Evolutionary conservation across 2,888 invertebrate genomes (phyloP).

Genomic region (Lutraria lutraria): DNA sequence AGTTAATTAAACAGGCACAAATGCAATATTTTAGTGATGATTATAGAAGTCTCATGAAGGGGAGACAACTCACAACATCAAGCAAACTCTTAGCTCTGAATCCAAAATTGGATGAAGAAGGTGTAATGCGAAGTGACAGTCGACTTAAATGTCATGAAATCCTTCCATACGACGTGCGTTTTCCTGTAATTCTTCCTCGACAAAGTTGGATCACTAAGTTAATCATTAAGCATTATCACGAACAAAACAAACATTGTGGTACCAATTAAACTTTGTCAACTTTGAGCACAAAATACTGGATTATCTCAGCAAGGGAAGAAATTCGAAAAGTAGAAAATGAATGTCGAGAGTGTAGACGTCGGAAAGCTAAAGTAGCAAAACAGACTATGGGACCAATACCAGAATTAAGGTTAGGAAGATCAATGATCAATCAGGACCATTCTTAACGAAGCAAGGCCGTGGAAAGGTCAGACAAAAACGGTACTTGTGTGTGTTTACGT

Average conservation of each 20-base stretch:
- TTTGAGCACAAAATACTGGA: conserved; percentile 60
- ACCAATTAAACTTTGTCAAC: conserved; percentile 55
- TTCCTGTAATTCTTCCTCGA: conserved; percentile 15
- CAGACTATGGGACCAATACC: conserved; percentile 65
- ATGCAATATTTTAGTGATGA: conserved; percentile 43
- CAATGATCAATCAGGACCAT: conserved; percentile 61
- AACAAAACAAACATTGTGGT: conserved; percentile 51
- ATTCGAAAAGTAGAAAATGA: conserved; percentile 57
- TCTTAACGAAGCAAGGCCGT: conserved; percentile 59
- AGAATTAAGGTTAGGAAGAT: conserved; percentile 22
- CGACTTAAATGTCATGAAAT: conserved; percentile 5
- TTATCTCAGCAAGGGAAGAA: conserved; percentile 60
- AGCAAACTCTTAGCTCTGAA: background rate
- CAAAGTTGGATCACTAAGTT: conserved; percentile 55
- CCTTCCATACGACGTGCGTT: background rate
- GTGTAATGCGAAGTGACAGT: background rate
- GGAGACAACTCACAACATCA: background rate
- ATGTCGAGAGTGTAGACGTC: conserved; percentile 50
- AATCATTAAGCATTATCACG: conserved; percentile 60
- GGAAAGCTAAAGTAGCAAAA: conserved; percentile 44
- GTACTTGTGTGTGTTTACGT: conserved; percentile 69
- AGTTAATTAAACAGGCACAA: conserved; percentile 31
- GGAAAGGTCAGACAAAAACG: conserved; percentile 60
- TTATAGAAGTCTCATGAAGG: conserved; percentile 10
- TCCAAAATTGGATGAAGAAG: conserved; percentile 20